Evolutionary conservation across 2,797 vertebrate species (phyloP), one percentile per base, ranked within the genome.

Genomic region (Acanthornis magna): DNA sequence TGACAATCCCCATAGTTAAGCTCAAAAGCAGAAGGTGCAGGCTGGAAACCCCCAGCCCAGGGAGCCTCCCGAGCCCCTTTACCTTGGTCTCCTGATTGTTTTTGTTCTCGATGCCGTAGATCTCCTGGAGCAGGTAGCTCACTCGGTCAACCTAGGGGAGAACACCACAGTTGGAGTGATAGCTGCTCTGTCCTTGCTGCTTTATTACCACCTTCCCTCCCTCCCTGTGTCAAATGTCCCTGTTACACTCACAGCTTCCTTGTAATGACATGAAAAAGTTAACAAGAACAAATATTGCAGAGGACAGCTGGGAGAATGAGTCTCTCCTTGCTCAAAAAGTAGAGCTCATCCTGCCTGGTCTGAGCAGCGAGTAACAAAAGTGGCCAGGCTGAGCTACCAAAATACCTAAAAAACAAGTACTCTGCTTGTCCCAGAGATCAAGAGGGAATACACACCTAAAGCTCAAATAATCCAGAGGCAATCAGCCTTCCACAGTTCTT

Each of bases 71-170:
- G 75, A 71, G 55, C 36, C 55, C n/a, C 36, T 70, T 53, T 88
- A 99, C 99, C 99, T 99, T 99, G 5, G 99, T 99, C 95, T 99
- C 99, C 96, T 99, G 99, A 97, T 99, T 99, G 98, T 99, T 99
- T 96, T 99, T 99, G 97, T 99, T 99, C 97, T 99, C 99, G 2
- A 99, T 99, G 85, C 99, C 99, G 0, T 99, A 99, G 97, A 99
- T 99, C 98, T 99, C 99, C 98, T 99, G 99, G 27, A 99, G 98
- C 96, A 99, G 98, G 97, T 99, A 99, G 98, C 99, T 99, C 96
- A 99, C 99, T 43, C 99, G 98, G 96, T 99, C 99, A 96, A 99
- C 99, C 99, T 99, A 72, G 26, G 91, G 53, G 80, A 80, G 16
- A 97, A 75, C 77, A 81, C 30, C 67, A 65, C 4, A 61, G 61